Percentiles rank a stretch among this genome's conserved stretches.
Conservation (phyloP, 2,888 invertebrate genomes). For the Caenorhabditis imperialis region DNA sequence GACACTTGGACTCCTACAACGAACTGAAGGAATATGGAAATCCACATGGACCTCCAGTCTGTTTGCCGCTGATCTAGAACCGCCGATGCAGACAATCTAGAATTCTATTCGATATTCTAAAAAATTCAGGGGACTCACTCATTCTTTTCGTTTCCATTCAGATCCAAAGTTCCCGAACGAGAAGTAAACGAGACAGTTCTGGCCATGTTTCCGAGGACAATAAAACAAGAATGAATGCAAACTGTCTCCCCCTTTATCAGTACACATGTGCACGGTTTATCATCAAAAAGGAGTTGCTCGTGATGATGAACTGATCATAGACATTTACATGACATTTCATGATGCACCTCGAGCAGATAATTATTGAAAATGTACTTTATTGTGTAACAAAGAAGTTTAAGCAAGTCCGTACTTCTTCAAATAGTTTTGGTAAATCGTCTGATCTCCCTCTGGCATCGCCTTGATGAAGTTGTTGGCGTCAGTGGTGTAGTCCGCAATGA, state of each 20-base stretch:
- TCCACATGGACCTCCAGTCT: constrained; percentile 55
- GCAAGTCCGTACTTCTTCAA: constrained; percentile 29
- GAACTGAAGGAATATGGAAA: constrained; percentile 54
- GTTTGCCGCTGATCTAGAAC: constrained; percentile 36
- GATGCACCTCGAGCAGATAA: too few relatives aligned
- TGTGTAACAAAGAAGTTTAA: not conserved
- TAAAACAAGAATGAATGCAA: too few relatives aligned
- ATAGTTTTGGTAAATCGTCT: constrained; percentile 5
- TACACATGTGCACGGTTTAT: too few relatives aligned
- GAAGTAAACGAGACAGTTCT: constrained; percentile 13
- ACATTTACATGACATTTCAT: too few relatives aligned
- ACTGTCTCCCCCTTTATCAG: too few relatives aligned
- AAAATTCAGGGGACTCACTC: constrained; percentile 20
- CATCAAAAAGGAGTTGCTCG: too few relatives aligned
- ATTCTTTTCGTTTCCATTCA: constrained; percentile 30
- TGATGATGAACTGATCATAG: too few relatives aligned
- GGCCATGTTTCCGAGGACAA: constrained; percentile 6
- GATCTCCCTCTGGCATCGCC: constrained; percentile 14
- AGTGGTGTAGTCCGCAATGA: constrained; percentile 5
- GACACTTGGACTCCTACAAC: constrained; percentile 56
- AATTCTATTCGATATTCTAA: not conserved
- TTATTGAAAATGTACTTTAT: not conserved
- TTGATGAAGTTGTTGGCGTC: constrained; percentile 24
- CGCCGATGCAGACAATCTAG: constrained; percentile 25
- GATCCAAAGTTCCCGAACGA: constrained; percentile 19